Evolutionary conservation across 2,888 invertebrate species (phyloP), one percentile per base, ranked within the genome.

Genomic region (Oxycera nigricornis): DNA sequence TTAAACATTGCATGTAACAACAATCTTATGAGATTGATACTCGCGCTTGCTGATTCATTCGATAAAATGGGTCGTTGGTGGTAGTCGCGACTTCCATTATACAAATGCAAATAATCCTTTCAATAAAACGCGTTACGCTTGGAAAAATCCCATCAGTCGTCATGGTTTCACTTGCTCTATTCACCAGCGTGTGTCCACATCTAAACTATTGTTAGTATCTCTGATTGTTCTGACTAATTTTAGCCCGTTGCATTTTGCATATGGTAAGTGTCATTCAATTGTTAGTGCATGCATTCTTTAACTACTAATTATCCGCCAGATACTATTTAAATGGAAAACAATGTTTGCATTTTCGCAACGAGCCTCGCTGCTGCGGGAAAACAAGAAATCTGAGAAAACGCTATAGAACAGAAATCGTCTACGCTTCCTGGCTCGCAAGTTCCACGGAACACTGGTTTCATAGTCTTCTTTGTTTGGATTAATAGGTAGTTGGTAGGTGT

Each of bases 221-320:
- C 65, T 65, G 65, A 65, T 65, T 70, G 70, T 68, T 70, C 65
- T 70, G 70, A 31, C 31, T 70, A 70, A 70, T 70, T 70, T 70
- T 70, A 70, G 70, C 31, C 70, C 70, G 31, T n/a, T n/a, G n/a
- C n/a, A n/a, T 70, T 70, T 70, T 52, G 52, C 52, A 70, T 52
- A 52, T 70, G 70, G 20, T 70, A 70, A 70, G 70, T 70, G 70
- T 70, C 70, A 70, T 70, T 70, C 70, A 70, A 55, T 55, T 55
- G 70, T 68, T 30, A 22, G 35, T 35, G 41, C 70, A 30, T 52
- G 52, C 52, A 70, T 70, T 70, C 52, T 52, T 52, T 22, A 52
- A 22, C 70, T 52, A 55, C 70, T 70, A 70, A 70, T 70, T 70
- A 70, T 70, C 70, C 35, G 52, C 20, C 9, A 52, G 70, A 70